phyloP scores from a whole-genome alignment of 2,797 vertebrate genomes.

The Acropternis orthonyx region DNA sequence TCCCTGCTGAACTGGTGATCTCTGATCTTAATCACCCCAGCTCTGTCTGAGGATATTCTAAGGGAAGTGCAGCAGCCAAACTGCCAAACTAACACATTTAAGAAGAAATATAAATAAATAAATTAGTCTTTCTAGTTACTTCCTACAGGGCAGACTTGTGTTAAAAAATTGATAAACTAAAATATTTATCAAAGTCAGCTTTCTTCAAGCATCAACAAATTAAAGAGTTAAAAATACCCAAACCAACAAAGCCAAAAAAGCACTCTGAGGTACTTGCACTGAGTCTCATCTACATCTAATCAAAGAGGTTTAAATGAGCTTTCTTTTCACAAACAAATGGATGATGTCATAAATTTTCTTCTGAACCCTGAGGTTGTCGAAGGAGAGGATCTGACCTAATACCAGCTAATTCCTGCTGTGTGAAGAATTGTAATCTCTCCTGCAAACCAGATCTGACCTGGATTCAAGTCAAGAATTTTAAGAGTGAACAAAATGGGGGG shows the following conservation, averaged over 20 bases:
- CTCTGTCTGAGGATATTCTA: not conserved
- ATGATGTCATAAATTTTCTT: constrained; percentile 35
- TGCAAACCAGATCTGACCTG: constrained; percentile 53
- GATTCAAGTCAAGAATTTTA: constrained; percentile 56
- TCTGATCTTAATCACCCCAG: constrained; percentile 44
- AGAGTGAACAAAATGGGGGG: not conserved
- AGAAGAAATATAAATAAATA: not conserved
- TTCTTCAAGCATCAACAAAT: not conserved
- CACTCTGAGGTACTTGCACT: accelerated
- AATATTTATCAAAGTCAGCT: constrained; percentile 3
- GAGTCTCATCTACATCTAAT: not conserved
- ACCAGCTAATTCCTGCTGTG: constrained; percentile 53
- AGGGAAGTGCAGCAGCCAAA: not conserved
- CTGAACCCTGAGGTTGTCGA: not conserved
- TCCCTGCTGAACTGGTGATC: constrained; percentile 35
- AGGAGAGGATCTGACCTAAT: constrained; percentile 55
- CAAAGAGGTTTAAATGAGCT: not conserved
- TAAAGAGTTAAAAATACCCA: not conserved
- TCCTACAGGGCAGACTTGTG: not conserved
- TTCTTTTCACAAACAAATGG: not conserved
- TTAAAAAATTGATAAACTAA: constrained; percentile 7
- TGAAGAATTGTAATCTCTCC: constrained; percentile 43
- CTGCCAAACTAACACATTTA: not conserved
- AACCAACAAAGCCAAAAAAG: not conserved
- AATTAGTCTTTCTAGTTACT: not conserved